A percentile compares a stretch with the other conserved stretches of the same genome.
Conservation (phyloP, 2,888 invertebrate species). For the Eristalinus sepulchralis region DNA sequence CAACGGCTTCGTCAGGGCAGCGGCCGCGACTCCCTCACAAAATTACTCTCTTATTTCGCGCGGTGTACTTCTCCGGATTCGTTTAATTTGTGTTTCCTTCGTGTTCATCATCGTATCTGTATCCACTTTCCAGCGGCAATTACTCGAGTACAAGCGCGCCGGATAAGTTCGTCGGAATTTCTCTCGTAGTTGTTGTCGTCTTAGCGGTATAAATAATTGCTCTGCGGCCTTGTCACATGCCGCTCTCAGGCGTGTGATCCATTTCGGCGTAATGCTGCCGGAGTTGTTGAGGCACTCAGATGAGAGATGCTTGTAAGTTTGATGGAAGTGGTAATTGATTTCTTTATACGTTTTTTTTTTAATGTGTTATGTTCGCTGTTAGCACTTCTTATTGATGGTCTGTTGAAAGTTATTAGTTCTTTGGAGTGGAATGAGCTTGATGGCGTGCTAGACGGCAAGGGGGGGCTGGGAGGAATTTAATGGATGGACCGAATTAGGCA, state of each 20-base stretch:
- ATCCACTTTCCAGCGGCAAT: neutral
- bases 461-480: neutral
- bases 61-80: neutral
- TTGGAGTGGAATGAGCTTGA: neutral
- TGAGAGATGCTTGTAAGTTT: neutral
- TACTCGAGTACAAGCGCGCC: neutral
- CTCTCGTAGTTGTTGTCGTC: neutral
- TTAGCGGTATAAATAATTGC: neutral
- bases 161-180: neutral
- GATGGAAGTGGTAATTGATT: neutral
- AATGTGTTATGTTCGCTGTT: neutral
- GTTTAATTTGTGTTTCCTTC: neutral
- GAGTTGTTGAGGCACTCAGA: neutral
- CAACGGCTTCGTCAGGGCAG: neutral
- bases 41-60: neutral
- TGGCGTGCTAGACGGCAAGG: neutral
- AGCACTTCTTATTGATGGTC: neutral
- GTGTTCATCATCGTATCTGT: neutral
- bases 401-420: neutral
- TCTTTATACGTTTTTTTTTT: neutral
- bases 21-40: neutral
- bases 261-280: neutral
- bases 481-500: no score
- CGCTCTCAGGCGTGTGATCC: neutral
- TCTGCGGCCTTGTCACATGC: neutral